Conservation (phyloP, 1,140 invertebrate genomes). For the Cyclina sinensis region DNA sequence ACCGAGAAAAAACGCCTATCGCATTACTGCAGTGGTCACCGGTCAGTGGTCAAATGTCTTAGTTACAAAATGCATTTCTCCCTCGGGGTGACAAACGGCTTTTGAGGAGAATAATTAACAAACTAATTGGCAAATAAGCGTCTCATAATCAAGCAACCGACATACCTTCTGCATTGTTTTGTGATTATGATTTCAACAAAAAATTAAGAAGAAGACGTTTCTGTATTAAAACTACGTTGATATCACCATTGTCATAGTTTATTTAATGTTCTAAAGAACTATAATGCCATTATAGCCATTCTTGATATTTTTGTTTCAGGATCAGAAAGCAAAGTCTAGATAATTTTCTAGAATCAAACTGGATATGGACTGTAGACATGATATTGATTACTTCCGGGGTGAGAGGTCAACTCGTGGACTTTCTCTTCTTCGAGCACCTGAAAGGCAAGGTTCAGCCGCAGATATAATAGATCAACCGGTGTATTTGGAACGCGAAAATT, state of each 20-base stretch:
- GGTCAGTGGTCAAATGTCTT: background rate
- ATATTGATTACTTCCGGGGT: no score
- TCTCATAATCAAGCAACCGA: background rate
- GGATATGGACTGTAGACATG: background rate
- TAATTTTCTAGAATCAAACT: no score
- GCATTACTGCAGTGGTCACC: background rate
- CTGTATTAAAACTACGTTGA: no score
- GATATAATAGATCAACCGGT: background rate
- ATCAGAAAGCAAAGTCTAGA: background rate
- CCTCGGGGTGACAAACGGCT: no score
- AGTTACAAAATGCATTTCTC: no score
- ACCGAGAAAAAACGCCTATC: background rate
- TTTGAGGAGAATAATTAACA: background rate
- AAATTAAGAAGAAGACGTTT: no score
- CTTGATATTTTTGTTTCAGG: background rate
- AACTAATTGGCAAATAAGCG: background rate
- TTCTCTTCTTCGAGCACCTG: background rate
- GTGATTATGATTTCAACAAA: no score
- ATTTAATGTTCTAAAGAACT: no score
- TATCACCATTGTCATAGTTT: no score
- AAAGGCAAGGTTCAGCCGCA: background rate
- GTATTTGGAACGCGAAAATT: background rate
- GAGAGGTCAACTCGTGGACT: background rate
- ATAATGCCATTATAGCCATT: background rate
- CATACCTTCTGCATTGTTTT: no score